Conservation (phyloP, 2,888 invertebrate genomes). For the Iphiclides podalirius region DNA sequence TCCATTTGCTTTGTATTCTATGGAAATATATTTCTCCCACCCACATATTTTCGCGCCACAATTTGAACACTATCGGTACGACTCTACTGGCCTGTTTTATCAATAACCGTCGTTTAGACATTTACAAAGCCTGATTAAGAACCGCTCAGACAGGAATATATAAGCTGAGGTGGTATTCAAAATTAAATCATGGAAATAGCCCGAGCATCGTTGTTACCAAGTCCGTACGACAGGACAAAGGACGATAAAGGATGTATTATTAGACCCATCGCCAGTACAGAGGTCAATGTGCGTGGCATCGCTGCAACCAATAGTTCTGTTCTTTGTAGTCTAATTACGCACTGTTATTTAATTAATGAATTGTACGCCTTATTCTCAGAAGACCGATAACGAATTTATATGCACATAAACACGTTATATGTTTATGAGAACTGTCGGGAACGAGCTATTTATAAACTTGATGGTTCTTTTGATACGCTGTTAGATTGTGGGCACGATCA, state of each 20-base stretch:
- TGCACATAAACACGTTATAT: constrained; percentile 10
- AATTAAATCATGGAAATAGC: constrained; percentile 7
- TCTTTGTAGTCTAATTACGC: constrained; percentile 44
- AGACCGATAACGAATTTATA: constrained; percentile 22
- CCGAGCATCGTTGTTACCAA: constrained; percentile 31
- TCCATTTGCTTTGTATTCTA: too few species aligned
- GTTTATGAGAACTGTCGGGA: constrained; percentile 22
- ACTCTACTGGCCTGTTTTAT: too few species aligned
- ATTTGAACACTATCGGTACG: too few species aligned
- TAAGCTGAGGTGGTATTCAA: too few species aligned
- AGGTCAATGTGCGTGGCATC: constrained; percentile 54
- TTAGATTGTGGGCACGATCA: constrained; percentile 3
- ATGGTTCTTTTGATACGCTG: constrained; percentile 4
- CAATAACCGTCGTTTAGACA: too few species aligned
- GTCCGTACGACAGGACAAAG: constrained; percentile 44
- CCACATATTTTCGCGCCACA: too few species aligned
- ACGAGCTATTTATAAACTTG: constrained; percentile 17
- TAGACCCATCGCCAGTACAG: constrained; percentile 56
- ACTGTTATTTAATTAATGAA: constrained; percentile 61
- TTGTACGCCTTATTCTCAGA: constrained; percentile 40
- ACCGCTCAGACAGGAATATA: too few species aligned
- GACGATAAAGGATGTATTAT: constrained; percentile 56
- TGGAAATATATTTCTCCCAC: too few species aligned
- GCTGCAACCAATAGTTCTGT: constrained; percentile 50
- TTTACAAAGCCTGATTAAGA: too few species aligned